Evolutionary conservation across 2,797 vertebrate species (phyloP).

Genomic region (Geotrypetes seraphini): DNA sequence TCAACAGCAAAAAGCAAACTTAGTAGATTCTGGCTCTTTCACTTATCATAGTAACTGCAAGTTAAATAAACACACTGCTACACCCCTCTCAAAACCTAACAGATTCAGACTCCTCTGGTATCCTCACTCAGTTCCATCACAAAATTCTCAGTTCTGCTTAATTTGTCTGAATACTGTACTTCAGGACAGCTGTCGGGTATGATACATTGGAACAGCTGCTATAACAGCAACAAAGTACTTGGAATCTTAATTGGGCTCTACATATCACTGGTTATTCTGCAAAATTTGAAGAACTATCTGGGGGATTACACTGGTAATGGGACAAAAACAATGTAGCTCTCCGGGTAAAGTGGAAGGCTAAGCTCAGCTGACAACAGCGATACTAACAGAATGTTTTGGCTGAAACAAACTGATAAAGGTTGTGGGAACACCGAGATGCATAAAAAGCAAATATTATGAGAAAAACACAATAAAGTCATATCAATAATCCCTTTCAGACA

Average conservation of each 20-base stretch:
- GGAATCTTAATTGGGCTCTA: conserved; percentile 47
- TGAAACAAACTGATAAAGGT: conserved; percentile 1
- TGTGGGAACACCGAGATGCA: background rate
- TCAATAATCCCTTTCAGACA: conserved; percentile 33
- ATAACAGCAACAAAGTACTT: conserved; percentile 37
- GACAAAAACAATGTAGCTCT: conserved; percentile 33
- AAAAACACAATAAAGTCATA: conserved; percentile 19
- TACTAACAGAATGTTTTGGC: too few relatives aligned
- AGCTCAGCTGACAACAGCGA: too few relatives aligned
- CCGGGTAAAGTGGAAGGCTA: conserved; percentile 44
- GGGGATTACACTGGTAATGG: conserved; percentile 22
- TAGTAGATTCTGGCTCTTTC: too few relatives aligned
- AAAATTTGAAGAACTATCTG: conserved; percentile 19
- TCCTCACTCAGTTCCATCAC: conserved; percentile 21
- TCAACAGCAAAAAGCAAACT: conserved; percentile 23
- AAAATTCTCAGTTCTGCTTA: conserved; percentile 44
- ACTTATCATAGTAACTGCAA: conserved; percentile 33
- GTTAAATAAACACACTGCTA: conserved; percentile 26
- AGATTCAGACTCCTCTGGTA: conserved; percentile 9
- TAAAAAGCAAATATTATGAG: conserved; percentile 22
- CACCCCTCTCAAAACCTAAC: conserved; percentile 5
- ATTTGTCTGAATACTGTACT: conserved; percentile 49
- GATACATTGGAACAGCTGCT: conserved; percentile 63
- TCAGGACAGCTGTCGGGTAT: conserved; percentile 64
- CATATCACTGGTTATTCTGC: conserved; percentile 34